Percentiles rank a stretch among this genome's conserved stretches.
Evolutionary conservation across 2,113 vertebrate genomes (phyloP).

Genomic region (Tilapia sparmanii): DNA sequence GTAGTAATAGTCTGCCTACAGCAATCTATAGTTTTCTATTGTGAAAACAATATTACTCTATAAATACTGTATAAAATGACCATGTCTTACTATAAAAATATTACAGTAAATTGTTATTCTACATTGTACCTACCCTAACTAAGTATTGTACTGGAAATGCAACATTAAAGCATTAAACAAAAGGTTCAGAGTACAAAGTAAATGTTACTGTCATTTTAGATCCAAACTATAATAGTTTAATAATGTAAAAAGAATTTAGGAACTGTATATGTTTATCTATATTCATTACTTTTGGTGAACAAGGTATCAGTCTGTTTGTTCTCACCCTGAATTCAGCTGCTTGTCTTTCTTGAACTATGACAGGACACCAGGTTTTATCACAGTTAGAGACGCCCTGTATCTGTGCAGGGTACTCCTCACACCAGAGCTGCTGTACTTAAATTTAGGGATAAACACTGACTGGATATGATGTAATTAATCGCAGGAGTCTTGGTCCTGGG

Average conservation of each 20-base stretch:
- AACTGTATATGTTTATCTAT: neutral
- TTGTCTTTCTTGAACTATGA: neutral
- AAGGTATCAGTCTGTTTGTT: neutral
- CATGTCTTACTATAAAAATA: neutral
- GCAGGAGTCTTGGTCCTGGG: neutral
- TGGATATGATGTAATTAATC: neutral
- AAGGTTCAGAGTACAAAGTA: neutral
- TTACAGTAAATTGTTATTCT: neutral
- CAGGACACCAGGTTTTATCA: neutral
- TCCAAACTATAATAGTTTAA: neutral
- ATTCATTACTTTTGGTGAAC: neutral
- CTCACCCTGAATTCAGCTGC: neutral
- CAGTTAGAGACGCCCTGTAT: fast-evolving
- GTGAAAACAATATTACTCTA: neutral
- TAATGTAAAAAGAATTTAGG: neutral
- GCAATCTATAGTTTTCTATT: neutral
- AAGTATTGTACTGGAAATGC: neutral
- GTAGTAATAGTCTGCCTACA: neutral
- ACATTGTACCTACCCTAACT: neutral
- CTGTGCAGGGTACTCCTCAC: neutral
- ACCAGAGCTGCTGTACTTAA: neutral
- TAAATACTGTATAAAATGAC: neutral
- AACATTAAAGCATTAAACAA: neutral
- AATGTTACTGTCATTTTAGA: neutral
- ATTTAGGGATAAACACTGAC: neutral